These are phyloP conservation scores for Diuraphis noxia DNA, from an alignment of 1,140 invertebrate genomes.

Conservation along the genomic window DNA sequence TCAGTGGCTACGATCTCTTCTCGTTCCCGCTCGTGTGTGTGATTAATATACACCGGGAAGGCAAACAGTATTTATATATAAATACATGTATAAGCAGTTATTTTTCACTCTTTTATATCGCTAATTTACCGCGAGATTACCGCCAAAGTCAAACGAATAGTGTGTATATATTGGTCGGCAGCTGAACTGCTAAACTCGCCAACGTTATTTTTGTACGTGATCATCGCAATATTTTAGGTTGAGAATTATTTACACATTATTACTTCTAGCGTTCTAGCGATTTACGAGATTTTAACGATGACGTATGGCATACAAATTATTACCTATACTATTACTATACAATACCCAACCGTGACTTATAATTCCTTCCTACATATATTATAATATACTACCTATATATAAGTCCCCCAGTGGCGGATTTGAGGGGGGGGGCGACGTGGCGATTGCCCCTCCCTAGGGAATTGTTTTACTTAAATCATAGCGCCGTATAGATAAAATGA, in stretches of 20 bases:
- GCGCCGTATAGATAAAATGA: too few species aligned
- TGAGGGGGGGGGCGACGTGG: too few species aligned
- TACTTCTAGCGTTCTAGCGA: too few species aligned
- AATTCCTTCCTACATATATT: too few species aligned
- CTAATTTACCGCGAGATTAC: constrained; percentile 37
- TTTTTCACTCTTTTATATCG: constrained; percentile 32
- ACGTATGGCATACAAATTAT: not conserved
- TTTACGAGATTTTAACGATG: not conserved
- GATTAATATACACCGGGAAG: constrained; percentile 10
- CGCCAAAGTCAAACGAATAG: not conserved
- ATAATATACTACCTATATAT: too few species aligned
- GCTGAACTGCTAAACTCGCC: not conserved
- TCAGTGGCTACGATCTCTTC: constrained; percentile 40
- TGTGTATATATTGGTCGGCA: not conserved
- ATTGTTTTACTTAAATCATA: too few species aligned
- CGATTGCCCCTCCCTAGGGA: too few species aligned
- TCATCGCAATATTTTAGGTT: not conserved
- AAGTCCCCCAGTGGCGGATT: too few species aligned
- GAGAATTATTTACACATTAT: not conserved
- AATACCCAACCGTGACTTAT: too few species aligned
- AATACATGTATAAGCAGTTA: not conserved
- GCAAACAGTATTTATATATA: not conserved
- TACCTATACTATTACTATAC: too few species aligned
- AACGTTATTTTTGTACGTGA: not conserved
- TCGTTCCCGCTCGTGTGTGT: not conserved